Percentiles rank a stretch among this genome's conserved stretches.
These are phyloP conservation scores for Drosophila vallismaia DNA, from an alignment of 2,888 invertebrate genomes.

Conservation along the genomic window DNA sequence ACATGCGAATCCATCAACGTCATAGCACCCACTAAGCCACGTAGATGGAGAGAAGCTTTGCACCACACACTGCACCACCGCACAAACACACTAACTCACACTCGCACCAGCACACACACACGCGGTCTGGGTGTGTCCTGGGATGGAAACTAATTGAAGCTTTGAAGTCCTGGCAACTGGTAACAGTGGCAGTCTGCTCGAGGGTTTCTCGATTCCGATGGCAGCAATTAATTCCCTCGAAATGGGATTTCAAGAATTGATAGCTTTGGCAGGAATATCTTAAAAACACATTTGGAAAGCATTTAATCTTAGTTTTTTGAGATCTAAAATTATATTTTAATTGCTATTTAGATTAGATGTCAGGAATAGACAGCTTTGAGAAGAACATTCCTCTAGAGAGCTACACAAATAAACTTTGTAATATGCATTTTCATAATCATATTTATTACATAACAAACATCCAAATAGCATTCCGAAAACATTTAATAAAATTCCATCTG, in stretches of 20 bases:
- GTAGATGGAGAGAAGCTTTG: conserved; percentile 36
- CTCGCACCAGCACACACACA: neutral
- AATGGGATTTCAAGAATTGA: conserved; percentile 31
- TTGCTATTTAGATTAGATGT: no score
- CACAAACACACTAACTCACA: neutral
- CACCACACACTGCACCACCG: conserved; percentile 33
- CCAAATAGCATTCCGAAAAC: neutral
- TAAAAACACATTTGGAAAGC: neutral
- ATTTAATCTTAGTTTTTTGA: neutral
- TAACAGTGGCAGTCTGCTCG: conserved; percentile 10
- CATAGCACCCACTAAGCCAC: conserved; percentile 39
- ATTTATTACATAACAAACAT: neutral
- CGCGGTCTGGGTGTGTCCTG: conserved; percentile 18
- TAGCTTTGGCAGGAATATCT: conserved; percentile 14
- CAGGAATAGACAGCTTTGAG: no score
- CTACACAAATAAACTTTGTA: no score
- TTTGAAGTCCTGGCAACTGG: conserved; percentile 19
- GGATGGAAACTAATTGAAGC: conserved; percentile 41
- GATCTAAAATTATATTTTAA: no score
- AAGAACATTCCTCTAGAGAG: no score
- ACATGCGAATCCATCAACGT: conserved; percentile 35
- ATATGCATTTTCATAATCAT: neutral
- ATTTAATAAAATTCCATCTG: neutral
- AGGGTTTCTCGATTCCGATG: conserved; percentile 27
- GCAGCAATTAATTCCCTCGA: conserved; percentile 30